A percentile compares a stretch with the other conserved stretches of the same genome.
Evolutionary conservation across 2,113 vertebrate genomes (phyloP).

Genomic region (Entelurus aequoreus): DNA sequence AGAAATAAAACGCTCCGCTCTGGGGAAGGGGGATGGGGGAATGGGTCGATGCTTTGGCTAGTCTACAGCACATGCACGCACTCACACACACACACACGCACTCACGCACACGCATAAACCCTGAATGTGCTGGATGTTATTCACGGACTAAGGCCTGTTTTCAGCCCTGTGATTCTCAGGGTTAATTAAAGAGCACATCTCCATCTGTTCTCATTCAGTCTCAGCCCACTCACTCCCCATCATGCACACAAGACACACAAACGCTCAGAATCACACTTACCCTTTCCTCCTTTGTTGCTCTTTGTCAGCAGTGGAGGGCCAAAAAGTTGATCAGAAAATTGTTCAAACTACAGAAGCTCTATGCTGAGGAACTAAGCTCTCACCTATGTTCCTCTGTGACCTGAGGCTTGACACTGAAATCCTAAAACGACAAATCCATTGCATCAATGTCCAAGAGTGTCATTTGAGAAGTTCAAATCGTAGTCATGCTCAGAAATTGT

Average conservation of each 20-base stretch:
- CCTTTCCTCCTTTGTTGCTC: slow-evolving; percentile 28
- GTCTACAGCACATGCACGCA: slow-evolving; percentile 45
- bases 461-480: slow-evolving; percentile 26
- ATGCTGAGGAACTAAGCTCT: slow-evolving; percentile 37
- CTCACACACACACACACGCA: slow-evolving; percentile 41
- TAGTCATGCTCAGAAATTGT: slow-evolving; percentile 16
- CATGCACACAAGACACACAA: slow-evolving; percentile 43
- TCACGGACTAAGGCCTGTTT: slow-evolving; percentile 78
- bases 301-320: slow-evolving; percentile 38
- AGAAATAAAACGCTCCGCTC: slow-evolving; percentile 78
- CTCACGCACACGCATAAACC: slow-evolving; percentile 43
- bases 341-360: slow-evolving; percentile 31
- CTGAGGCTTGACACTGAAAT: slow-evolving; percentile 39
- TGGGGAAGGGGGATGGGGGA: slow-evolving; percentile 62
- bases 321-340: slow-evolving; percentile 23
- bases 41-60: slow-evolving; percentile 66
- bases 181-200: slow-evolving; percentile 82
- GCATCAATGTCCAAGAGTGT: slow-evolving; percentile 15
- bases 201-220: slow-evolving; percentile 79
- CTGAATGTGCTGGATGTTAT: slow-evolving; percentile 69
- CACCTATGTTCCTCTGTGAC: slow-evolving; percentile 40
- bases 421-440: slow-evolving; percentile 27
- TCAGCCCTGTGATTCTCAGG: slow-evolving; percentile 76
- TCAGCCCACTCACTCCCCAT: slow-evolving; percentile 55
- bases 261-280: slow-evolving; percentile 19